Base-by-base conservation (phyloP, 2,888 invertebrate species). In the Dascillus cervinus region DNA sequence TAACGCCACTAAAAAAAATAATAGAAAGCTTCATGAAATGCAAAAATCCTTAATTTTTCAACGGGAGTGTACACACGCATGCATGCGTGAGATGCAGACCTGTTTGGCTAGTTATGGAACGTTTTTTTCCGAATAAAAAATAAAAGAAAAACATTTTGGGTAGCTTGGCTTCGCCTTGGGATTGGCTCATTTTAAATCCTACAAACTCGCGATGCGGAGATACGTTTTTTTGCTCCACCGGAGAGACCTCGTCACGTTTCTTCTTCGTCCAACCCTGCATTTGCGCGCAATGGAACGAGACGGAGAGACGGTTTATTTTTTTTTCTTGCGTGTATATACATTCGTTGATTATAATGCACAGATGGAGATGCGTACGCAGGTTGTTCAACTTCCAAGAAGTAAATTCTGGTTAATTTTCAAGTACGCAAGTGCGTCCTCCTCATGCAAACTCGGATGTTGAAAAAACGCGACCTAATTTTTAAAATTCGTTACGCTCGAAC, bases 61-160 rank as follows among this genome's bases (percentile, higher is more conserved):
- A 26, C 20, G 12, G 8, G 12, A 33, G 13, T 26, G 33, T 37
- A 27, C 26, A 17, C 13, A 31, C 32, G 28, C 21, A 32, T 23
- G 26, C 28, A 25, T 34, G 30, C 29, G 28, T 33, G 27, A 27
- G 28, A 28, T 19, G 13, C 30, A 29, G 26, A 38, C 38, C 38
- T 38, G 38, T 38, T 38, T 38, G 22, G 38, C 31, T 30, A 34
- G 38, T 38, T 34, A 25, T 12, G 27, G 23, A 24, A 22, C n/a
- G n/a, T n/a, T 35, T 39, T 36, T 32, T 39, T 26, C 28, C 24
- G 26, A 22, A 26, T 31, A 23, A 34, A 34, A 32, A 34, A 33
- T 29, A 38, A 31, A n/a, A 32, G 27, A 38, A 41, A 37, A 38
- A 31, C 26, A 26, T 33, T 28, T 39, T 27, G 26, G 26, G 34